Percentiles rank a stretch among this genome's conserved stretches.
Conservation (phyloP, 2,113 vertebrate species). For the Elgaria multicarinata region DNA sequence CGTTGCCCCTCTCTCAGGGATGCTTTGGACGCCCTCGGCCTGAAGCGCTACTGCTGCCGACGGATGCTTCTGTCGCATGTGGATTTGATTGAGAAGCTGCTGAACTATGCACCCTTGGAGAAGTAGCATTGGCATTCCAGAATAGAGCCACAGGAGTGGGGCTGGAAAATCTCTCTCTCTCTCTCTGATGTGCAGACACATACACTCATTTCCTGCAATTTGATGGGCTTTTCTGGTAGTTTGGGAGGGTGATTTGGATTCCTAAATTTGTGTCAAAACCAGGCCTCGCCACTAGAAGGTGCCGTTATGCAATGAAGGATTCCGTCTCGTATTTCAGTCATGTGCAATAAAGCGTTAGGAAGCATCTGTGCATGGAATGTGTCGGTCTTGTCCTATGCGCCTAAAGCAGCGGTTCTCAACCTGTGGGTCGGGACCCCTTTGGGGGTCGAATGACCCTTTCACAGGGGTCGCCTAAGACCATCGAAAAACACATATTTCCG, state of each 20-base stretch:
- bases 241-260: not conserved
- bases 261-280: not conserved
- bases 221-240: not conserved
- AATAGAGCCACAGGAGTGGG: not conserved
- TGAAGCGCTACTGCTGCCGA: conserved; percentile 88
- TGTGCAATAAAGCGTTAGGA: not conserved
- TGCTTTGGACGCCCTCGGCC: conserved; percentile 84
- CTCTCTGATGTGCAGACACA: no score
- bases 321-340: not conserved
- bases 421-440: no score
- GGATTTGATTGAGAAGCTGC: conserved; percentile 87
- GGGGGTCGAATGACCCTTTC: no score
- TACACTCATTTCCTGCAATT: not conserved
- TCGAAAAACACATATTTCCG: no score
- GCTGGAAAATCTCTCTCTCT: not conserved
- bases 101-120: conserved; percentile 88
- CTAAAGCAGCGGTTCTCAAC: no score
- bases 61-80: conserved; percentile 88
- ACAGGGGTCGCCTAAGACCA: no score
- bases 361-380: not conserved
- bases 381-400: not conserved
- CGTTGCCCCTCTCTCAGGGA: conserved; percentile 71
- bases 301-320: not conserved
- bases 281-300: not conserved
- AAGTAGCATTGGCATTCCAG: conserved; percentile 67